phyloP scores from a whole-genome alignment of 2,888 invertebrate species.

The Nephrotoma guestfalica region DNA sequence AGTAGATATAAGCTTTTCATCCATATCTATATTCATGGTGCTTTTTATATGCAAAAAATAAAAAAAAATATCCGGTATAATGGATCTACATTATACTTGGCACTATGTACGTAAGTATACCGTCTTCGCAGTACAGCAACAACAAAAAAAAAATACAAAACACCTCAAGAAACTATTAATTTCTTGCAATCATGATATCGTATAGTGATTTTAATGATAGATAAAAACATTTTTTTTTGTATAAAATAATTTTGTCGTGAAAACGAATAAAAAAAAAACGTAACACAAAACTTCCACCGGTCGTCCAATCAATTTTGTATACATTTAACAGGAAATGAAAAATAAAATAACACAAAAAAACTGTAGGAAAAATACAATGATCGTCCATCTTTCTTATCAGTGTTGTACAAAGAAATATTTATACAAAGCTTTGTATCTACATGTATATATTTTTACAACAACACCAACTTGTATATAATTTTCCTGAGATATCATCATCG shows the following conservation, averaged over 20 bases:
- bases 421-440: neutral
- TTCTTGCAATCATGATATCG: neutral
- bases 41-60: neutral
- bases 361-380: neutral
- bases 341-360: neutral
- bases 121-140: neutral
- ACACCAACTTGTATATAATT: neutral
- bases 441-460: neutral
- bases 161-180: neutral
- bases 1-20: neutral
- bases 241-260: neutral
- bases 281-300: neutral
- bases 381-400: neutral
- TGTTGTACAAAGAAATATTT: neutral
- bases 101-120: neutral
- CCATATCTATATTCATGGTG: neutral
- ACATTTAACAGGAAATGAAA: neutral
- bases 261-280: neutral
- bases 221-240: neutral
- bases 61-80: neutral
- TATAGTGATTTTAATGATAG: neutral
- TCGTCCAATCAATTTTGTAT: neutral
- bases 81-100: neutral
- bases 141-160: neutral
- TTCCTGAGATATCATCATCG: neutral